These are phyloP conservation scores for Stegastes partitus DNA, from an alignment of 2,113 vertebrate genomes.

Conservation along the genomic window DNA sequence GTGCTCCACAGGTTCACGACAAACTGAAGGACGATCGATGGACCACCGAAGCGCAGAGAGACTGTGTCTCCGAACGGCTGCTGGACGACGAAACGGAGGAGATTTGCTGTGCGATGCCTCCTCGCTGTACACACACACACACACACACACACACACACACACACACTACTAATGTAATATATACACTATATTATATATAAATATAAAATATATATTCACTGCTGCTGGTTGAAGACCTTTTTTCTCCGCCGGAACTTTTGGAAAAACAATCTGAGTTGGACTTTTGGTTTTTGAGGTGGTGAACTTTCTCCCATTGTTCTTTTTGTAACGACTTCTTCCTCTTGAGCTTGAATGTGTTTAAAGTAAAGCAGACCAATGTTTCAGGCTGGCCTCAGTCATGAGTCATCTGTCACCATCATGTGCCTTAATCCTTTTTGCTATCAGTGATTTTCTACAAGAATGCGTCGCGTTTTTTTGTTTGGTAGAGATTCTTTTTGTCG, in stretches of 20 bases:
- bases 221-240: conserved; percentile 66
- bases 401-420: conserved; percentile 13
- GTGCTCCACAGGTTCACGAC: conserved; percentile 62
- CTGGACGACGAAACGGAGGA: conserved; percentile 62
- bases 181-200: conserved; percentile 67
- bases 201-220: conserved; percentile 43
- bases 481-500: not conserved
- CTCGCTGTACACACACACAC: conserved; percentile 56
- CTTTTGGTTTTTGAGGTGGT: too few relatives aligned
- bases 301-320: not conserved
- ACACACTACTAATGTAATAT: conserved; percentile 75
- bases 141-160: conserved; percentile 35
- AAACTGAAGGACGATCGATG: conserved; percentile 46
- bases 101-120: conserved; percentile 81
- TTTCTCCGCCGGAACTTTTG: not conserved
- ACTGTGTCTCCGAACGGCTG: conserved; percentile 65
- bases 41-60: conserved; percentile 42
- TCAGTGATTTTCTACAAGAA: conserved; percentile 27
- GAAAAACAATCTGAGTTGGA: not conserved
- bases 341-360: too few relatives aligned
- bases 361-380: too few relatives aligned
- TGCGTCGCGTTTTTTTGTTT: not conserved
- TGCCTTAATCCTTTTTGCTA: conserved; percentile 59
- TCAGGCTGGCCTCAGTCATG: too few relatives aligned
- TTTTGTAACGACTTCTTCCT: not conserved